A percentile compares a stretch with the other conserved stretches of the same genome.
Conservation (phyloP, 1,140 invertebrate genomes). For the Helicoverpa zea region DNA sequence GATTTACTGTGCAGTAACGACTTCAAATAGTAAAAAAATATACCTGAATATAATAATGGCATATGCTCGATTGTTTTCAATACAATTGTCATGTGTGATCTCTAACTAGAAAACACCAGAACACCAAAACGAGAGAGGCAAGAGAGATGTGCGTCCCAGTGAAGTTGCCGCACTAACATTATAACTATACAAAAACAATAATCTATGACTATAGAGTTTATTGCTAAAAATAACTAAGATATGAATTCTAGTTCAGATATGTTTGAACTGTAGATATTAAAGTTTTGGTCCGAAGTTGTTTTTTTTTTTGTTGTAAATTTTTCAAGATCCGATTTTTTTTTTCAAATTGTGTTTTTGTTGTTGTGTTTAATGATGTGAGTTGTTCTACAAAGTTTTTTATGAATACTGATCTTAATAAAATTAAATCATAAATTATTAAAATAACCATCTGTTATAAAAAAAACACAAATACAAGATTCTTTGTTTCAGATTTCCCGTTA, state of each 20-base stretch:
- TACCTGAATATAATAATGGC: no score
- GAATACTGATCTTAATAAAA: no score
- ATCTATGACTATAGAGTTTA: slow-evolving; percentile 61
- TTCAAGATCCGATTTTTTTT: slow-evolving; percentile 27
- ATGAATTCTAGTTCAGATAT: slow-evolving; percentile 79
- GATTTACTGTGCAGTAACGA: no score
- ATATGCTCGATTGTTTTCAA: no score
- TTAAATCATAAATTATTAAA: no score
- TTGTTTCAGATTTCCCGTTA: no score
- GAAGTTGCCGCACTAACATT: slow-evolving; percentile 23
- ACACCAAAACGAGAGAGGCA: slow-evolving; percentile 58
- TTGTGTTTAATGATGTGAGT: neutral
- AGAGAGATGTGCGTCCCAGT: slow-evolving; percentile 51
- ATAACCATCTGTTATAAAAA: no score
- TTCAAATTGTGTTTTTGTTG: neutral
- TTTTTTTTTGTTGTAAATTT: slow-evolving; percentile 10
- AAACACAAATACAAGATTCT: no score
- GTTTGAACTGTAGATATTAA: slow-evolving; percentile 70
- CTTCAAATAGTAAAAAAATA: no score
- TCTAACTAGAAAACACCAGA: slow-evolving; percentile 50
- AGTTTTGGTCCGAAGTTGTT: slow-evolving; percentile 76
- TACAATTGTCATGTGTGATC: neutral
- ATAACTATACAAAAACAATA: slow-evolving; percentile 44
- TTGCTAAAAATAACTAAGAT: slow-evolving; percentile 77
- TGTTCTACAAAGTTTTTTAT: no score